Base-by-base conservation (phyloP, 2,888 invertebrate genomes). In the Kryphioiulus occultus region DNA sequence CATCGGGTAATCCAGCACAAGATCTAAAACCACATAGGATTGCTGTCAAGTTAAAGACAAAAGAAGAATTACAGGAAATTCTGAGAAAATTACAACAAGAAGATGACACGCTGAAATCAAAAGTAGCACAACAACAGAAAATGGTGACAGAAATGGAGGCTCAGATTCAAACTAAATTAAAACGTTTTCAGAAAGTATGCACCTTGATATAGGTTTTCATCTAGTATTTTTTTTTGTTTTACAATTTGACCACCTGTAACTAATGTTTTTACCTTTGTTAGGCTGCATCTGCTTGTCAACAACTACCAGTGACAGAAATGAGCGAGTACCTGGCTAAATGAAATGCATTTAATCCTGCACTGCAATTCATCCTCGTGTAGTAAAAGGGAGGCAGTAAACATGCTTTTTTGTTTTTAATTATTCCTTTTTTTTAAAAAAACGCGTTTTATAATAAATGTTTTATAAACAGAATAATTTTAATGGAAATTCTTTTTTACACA, bases 11-110 rank as follows among this genome's bases (percentile, higher is more conserved):
- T 68, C 88, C 88, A 1, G 42, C 47, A 10, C 5, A 83, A 19
- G 88, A 88, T 44, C 22, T 88, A 2, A 30, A 26, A 42, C 59
- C 88, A 30, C 87, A 88, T 26, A 19, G 26, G n/a, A 86, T 86
- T 26, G 17, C 82, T 53, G 44, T 42, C 15, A 88, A 88, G 35
- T 15, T 35, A 42, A 82, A 87, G 78, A 32, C 82, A 42, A 68
- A 47, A 87, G 47, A 35, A 7, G 26, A 53, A 35, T 9, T 88
- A 83, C 42, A 85, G 3, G 86, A 87, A 30, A 53, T 85, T 12
- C 32, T 88, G 9, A 22, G 44, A 68, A 32, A 42, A 10, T 10
- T 85, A 44, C 32, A 84, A 84, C 10, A 35, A 47, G n/a, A 86
- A 86, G 47, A 85, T 12, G 84, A 87, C 2, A 22, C 59, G 30